Base-by-base conservation (phyloP, 23 tunicate genomes). In the Corella eumyota region DNA sequence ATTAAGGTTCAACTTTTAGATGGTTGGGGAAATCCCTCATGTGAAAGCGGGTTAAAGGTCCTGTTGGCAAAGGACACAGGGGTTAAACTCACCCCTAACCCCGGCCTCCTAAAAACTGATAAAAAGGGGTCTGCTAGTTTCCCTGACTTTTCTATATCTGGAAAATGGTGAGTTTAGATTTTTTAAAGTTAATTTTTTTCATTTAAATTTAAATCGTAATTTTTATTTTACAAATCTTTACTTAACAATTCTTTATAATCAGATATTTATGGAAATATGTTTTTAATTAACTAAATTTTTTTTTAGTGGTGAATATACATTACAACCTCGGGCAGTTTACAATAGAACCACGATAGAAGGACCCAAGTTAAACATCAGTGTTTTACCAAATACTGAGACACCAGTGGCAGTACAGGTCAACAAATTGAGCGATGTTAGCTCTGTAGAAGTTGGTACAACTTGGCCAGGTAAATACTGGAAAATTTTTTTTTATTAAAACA, bases 21-120 rank as follows among this genome's bases (percentile, higher is more conserved):
- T 58, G 96, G 88, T 1, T 88, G 96, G 96, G 96, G 96, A 56
- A 77, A 77, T 55, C 81, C 87, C 76, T 45, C 81, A 3, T 58
- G 45, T 20, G 76, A 67, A 26, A 62, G 36, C 13, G 96, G 96
- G 62, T 73, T 88, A n/a, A 88, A 78, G 30, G 80, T 88, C 2
- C 34, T 78, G 55, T 35, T 88, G 68, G 88, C 81, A 3, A 88
- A 73, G 49, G 96, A 88, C 63, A 72, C 87, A 0, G 77, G 78
- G n/a, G 25, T 88, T 26, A 88, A 88, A 50, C 63, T 88, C 4
- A 65, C 81, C 33, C 96, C 96, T 2, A 57, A 73, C 15, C 81
- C 88, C 33, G 73, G 62, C 0, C 72, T 73, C 20, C 24, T 73
- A 36, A 63, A 71, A 51, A 88, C 96, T 1, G 64, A 78, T 68